Conservation (phyloP, 2,888 invertebrate genomes). For the Oligia fasciuncula region DNA sequence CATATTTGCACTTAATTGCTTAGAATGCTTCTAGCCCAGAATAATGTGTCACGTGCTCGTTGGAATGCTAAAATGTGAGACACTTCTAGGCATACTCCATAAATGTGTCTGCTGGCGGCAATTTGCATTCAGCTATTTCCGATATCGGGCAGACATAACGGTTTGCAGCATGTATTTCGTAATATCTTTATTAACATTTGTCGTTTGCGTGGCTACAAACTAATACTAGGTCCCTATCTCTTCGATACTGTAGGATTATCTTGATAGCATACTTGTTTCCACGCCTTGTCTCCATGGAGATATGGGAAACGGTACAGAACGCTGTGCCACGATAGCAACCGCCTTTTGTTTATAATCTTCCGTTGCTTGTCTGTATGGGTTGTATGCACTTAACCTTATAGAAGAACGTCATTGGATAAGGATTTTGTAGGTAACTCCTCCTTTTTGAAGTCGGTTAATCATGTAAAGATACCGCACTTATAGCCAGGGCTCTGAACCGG, state of each 20-base stretch:
- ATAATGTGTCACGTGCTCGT: constrained; percentile 47
- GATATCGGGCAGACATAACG: constrained; percentile 55
- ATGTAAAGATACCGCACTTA: too few relatives aligned
- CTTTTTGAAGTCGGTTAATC: too few relatives aligned
- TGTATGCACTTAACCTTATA: not conserved
- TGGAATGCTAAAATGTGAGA: constrained; percentile 50
- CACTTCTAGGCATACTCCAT: constrained; percentile 47
- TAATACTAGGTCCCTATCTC: constrained; percentile 1
- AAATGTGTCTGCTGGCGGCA: constrained; percentile 46
- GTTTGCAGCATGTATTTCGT: constrained; percentile 42
- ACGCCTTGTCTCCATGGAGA: not conserved
- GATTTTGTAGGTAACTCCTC: not conserved
- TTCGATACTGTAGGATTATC: constrained; percentile 16
- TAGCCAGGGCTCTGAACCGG: too few relatives aligned
- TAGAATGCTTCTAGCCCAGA: constrained; percentile 34
- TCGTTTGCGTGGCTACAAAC: constrained; percentile 3
- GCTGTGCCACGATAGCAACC: not conserved
- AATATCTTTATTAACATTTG: constrained; percentile 52
- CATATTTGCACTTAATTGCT: constrained; percentile 46
- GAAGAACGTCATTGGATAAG: not conserved
- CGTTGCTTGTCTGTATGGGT: not conserved
- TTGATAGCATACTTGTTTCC: constrained; percentile 12
- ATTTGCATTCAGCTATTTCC: constrained; percentile 61
- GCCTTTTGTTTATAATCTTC: not conserved
- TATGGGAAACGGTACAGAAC: not conserved